Evolutionary conservation across 1,140 invertebrate genomes (phyloP), one percentile per base, ranked within the genome.

Genomic region (Hycleus cichorii): DNA sequence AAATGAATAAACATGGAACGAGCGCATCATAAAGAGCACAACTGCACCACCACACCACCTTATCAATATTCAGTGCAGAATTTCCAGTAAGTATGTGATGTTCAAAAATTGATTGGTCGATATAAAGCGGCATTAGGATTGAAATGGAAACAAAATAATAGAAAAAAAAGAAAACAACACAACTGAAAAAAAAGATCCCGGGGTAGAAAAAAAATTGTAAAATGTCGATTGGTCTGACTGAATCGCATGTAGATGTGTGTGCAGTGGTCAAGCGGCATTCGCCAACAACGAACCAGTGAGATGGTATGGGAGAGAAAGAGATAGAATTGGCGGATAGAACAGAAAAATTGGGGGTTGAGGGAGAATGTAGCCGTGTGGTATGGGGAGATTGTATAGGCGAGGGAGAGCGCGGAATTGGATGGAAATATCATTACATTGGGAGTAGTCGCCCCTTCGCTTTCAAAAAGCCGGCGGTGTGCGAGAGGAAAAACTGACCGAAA

Each of bases 391-490:
- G 32, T 32, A 32, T 32, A 58, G 49, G 62, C 43, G 45, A 53
- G 53, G 56, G 48, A 59, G 65, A 18, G 18, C 18, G 18, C 18
- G 18, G 18, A 67, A 68, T 68, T 68, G 67, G 69, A 70, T 71
- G 69, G 69, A 71, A 72, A 71, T 72, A 72, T 72, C 68, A 71
- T 71, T 71, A 72, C 67, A 68, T 65, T 64, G 67, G 67, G 58
- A 65, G 67, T 58, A 18, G 18, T 18, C 18, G 18, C 60, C 65
- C 65, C 67, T 58, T 58, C 65, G 62, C 67, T 67, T 62, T 65
- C 62, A 68, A 69, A 32, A 32, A 32, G 32, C 32, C 32, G 32
- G 32, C 4, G 32, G 7, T 32, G 7, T 32, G 3, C 32, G 32
- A 32, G 32, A 32, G 32, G 7, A 66, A 68, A 70, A 68, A 69